A percentile compares a stretch with the other conserved stretches of the same genome.
Evolutionary conservation across 1,140 invertebrate species (phyloP).

Genomic region (Atta cephalotes): DNA sequence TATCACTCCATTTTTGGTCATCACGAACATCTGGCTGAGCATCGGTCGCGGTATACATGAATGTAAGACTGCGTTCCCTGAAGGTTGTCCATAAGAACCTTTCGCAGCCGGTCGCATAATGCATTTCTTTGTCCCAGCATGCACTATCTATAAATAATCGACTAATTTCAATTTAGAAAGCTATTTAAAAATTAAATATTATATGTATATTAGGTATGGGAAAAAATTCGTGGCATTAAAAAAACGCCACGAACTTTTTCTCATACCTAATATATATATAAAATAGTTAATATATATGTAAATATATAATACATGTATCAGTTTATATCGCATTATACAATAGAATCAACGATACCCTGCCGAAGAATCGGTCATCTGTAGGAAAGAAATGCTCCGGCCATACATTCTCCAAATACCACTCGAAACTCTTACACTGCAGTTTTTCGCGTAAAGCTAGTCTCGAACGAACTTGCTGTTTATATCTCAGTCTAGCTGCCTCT

Average conservation of each 20-base stretch:
- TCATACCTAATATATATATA: background rate
- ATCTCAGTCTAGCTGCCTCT: slow-evolving; percentile 88
- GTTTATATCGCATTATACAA: background rate
- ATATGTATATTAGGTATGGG: background rate
- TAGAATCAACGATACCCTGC: slow-evolving; percentile 85
- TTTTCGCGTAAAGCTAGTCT: slow-evolving; percentile 91
- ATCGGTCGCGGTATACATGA: slow-evolving; percentile 85
- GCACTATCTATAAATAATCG: slow-evolving; percentile 84
- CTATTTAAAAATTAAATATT: slow-evolving; percentile 13
- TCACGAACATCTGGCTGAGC: slow-evolving; percentile 92
- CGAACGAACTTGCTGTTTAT: slow-evolving; percentile 90
- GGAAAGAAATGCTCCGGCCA: slow-evolving; percentile 97
- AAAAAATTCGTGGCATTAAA: too few relatives aligned
- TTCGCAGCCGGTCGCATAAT: slow-evolving; percentile 88
- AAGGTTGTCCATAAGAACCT: slow-evolving; percentile 87
- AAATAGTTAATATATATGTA: background rate
- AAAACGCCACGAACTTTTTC: too few relatives aligned
- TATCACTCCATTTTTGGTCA: slow-evolving; percentile 89
- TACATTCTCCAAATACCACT: slow-evolving; percentile 98
- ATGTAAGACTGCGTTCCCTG: slow-evolving; percentile 88
- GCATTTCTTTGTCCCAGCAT: slow-evolving; percentile 87
- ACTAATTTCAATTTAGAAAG: background rate
- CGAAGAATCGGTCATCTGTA: slow-evolving; percentile 93
- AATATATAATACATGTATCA: background rate
- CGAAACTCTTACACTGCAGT: slow-evolving; percentile 95